Percentiles rank a stretch among this genome's conserved stretches.
These are phyloP conservation scores for Myioborus melanocephalus DNA, from an alignment of 2,797 vertebrate genomes.

Conservation along the genomic window DNA sequence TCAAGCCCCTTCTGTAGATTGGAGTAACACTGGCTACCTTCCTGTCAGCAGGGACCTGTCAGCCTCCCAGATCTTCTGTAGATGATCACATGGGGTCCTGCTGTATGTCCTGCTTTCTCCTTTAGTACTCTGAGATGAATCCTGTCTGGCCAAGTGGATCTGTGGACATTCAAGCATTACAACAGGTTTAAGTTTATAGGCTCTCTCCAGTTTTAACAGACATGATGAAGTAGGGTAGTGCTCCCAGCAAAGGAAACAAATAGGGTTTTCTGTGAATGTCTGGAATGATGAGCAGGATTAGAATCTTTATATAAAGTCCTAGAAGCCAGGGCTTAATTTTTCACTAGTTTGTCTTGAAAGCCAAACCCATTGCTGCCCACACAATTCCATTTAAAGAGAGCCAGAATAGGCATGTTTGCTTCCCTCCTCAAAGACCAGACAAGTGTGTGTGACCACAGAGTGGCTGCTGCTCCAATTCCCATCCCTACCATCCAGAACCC, in stretches of 20 bases:
- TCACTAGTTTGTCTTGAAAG: not conserved
- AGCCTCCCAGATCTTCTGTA: not conserved
- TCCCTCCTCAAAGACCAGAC: not conserved
- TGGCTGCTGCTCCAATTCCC: not conserved
- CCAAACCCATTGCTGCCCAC: not conserved
- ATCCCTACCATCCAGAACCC: not conserved
- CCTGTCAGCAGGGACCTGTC: not conserved
- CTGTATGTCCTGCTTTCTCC: not conserved
- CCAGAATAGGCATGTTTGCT: not conserved
- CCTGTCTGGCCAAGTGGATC: not conserved
- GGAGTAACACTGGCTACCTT: not conserved
- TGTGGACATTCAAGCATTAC: not conserved
- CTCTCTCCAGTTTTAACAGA: not conserved
- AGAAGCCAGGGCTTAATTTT: not conserved
- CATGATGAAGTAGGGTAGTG: not conserved
- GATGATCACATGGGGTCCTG: rapidly evolving
- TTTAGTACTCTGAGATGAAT: not conserved
- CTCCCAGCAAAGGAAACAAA: not conserved
- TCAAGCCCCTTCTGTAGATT: rapidly evolving
- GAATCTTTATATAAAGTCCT: not conserved
- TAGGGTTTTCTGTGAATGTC: not conserved
- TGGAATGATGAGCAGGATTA: not conserved
- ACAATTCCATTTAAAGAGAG: not conserved
- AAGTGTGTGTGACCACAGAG: not conserved
- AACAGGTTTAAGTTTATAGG: not conserved